Evolutionary conservation across 2,113 vertebrate species (phyloP).

Genomic region (Acanthisitta chloris): DNA sequence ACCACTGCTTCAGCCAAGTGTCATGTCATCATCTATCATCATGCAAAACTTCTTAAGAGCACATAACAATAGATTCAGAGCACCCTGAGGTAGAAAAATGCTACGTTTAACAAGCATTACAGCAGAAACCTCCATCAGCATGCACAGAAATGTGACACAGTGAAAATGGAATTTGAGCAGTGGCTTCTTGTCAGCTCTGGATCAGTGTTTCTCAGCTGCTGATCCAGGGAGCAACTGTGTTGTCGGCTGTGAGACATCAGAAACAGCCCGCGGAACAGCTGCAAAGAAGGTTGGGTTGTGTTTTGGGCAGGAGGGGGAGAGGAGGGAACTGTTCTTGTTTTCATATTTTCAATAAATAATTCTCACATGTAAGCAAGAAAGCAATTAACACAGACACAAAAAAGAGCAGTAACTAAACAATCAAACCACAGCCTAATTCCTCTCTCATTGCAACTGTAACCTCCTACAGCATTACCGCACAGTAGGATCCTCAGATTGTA

Average conservation of each 20-base stretch:
- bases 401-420: neutral
- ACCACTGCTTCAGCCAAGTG: neutral
- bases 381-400: neutral
- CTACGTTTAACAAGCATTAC: neutral
- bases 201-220: neutral
- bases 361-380: neutral
- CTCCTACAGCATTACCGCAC: neutral
- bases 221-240: neutral
- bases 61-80: rapidly evolving
- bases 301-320: neutral
- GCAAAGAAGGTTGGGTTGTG: neutral
- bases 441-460: neutral
- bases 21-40: neutral
- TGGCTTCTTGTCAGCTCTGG: neutral
- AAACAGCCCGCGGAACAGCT: neutral
- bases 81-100: rapidly evolving
- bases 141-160: neutral
- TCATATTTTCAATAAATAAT: neutral
- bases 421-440: neutral
- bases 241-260: neutral
- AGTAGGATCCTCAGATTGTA: neutral
- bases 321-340: neutral
- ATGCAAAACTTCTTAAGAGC: neutral
- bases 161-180: neutral
- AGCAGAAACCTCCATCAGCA: neutral